phyloP scores from a whole-genome alignment of 35 echinoderm and acorn worm genomes.

The Eucidaris tribuloides region DNA sequence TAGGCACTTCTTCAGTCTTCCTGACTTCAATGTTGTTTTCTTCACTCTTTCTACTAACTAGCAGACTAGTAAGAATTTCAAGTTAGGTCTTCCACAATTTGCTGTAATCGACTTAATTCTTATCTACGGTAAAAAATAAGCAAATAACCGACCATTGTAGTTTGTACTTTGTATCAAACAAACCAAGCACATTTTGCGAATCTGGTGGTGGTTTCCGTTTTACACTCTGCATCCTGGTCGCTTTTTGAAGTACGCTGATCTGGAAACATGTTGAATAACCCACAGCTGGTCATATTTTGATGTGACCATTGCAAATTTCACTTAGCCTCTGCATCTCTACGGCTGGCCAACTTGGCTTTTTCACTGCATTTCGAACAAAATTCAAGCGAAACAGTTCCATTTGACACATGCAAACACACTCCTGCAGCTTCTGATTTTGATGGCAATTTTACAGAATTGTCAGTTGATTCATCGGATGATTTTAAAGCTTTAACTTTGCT shows the following conservation, averaged over 20 bases:
- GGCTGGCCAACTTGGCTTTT: constrained; percentile 41
- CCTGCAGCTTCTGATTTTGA: constrained; percentile 12
- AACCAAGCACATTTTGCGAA: background rate
- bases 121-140: too few relatives aligned
- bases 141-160: too few relatives aligned
- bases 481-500: background rate
- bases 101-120: too few relatives aligned
- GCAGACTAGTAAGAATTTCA: too few relatives aligned
- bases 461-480: background rate
- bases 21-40: too few relatives aligned
- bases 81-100: too few relatives aligned
- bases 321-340: background rate
- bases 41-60: too few relatives aligned
- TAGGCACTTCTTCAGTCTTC: too few relatives aligned
- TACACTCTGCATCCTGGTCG: background rate
- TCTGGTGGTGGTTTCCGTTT: background rate
- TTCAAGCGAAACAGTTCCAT: constrained; percentile 59
- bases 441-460: background rate
- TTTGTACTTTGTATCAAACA: too few relatives aligned
- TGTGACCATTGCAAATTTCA: background rate
- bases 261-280: background rate
- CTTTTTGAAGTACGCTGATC: background rate
- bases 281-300: background rate
- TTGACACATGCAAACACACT: constrained; percentile 68
- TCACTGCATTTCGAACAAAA: constrained; percentile 74